Percentiles rank a stretch among this genome's conserved stretches.
Evolutionary conservation across 2,888 invertebrate species (phyloP).

Genomic region (Icerya purchasi): DNA sequence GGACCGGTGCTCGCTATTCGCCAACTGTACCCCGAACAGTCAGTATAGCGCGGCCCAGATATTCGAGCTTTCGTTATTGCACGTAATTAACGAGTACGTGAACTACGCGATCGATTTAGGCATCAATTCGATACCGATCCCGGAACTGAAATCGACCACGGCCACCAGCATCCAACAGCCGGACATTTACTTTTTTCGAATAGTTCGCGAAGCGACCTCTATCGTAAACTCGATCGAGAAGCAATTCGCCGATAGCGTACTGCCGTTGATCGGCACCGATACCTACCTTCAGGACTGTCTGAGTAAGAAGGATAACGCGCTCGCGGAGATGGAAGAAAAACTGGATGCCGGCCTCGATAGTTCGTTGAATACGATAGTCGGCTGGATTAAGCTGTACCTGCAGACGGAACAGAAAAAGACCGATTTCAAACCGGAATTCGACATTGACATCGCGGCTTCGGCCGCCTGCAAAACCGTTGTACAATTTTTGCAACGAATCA

Average conservation of each 20-base stretch:
- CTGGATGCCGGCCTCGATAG: slow-evolving; percentile 72
- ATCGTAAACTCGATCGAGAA: slow-evolving; percentile 84
- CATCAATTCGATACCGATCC: slow-evolving; percentile 66
- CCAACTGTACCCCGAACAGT: background rate
- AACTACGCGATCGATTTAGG: slow-evolving; percentile 92
- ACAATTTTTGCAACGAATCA: slow-evolving; percentile 53
- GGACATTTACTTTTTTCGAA: slow-evolving; percentile 70
- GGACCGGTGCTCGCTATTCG: slow-evolving; percentile 36
- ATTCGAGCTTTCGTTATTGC: slow-evolving; percentile 62
- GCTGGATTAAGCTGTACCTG: slow-evolving; percentile 75
- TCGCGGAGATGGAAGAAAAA: slow-evolving; percentile 78
- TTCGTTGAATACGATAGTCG: slow-evolving; percentile 64
- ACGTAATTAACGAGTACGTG: slow-evolving; percentile 74
- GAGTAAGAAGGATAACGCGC: slow-evolving; percentile 59
- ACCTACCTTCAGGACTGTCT: slow-evolving; percentile 37
- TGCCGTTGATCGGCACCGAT: slow-evolving; percentile 64
- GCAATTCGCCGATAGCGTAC: slow-evolving; percentile 68
- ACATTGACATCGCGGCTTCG: slow-evolving; percentile 61
- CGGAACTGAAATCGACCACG: slow-evolving; percentile 68
- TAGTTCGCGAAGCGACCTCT: slow-evolving; percentile 78
- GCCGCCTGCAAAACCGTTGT: slow-evolving; percentile 64
- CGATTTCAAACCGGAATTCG: slow-evolving; percentile 75
- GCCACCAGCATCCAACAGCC: slow-evolving; percentile 41
- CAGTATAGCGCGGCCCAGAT: slow-evolving; percentile 48
- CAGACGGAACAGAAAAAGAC: slow-evolving; percentile 86